Conservation (phyloP, 2,888 invertebrate genomes). For the Pardosa pseudoannulata region DNA sequence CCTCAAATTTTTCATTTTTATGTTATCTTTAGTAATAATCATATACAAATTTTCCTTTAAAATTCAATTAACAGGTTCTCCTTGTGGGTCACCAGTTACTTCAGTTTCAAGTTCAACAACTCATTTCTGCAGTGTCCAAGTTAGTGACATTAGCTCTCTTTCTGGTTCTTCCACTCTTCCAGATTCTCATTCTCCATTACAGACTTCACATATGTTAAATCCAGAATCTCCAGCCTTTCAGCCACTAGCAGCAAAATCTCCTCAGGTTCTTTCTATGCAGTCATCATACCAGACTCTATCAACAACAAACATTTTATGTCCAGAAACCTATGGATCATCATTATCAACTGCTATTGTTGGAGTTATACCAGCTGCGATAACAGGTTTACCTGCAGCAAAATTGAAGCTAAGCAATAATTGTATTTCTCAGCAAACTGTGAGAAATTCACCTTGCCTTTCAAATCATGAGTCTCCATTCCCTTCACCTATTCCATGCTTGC, state of each 20-base stretch:
- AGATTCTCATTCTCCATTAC: neutral
- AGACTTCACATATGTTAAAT: conserved; percentile 50
- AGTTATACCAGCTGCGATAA: conserved; percentile 51
- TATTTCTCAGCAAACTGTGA: conserved; percentile 5
- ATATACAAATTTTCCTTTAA: too few relatives aligned
- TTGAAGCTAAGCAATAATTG: conserved; percentile 41
- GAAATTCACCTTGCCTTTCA: conserved; percentile 28
- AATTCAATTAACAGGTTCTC: neutral
- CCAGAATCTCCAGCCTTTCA: conserved; percentile 70
- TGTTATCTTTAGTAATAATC: too few relatives aligned
- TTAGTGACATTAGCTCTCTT: neutral
- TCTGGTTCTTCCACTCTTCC: neutral
- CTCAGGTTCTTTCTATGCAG: conserved; percentile 31
- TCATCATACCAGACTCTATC: conserved; percentile 28
- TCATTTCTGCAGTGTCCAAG: conserved; percentile 6
- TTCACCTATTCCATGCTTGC: conserved; percentile 24
- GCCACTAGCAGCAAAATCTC: conserved; percentile 37
- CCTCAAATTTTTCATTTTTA: too few relatives aligned
- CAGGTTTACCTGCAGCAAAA: conserved; percentile 29
- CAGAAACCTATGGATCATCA: conserved; percentile 23
- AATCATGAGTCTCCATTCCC: conserved; percentile 30
- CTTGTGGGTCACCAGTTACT: neutral
- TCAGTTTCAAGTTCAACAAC: neutral
- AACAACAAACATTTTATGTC: conserved; percentile 19
- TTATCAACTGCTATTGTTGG: conserved; percentile 37